Conservation (phyloP, 2,113 vertebrate genomes). For the Cinclus mexicanus region DNA sequence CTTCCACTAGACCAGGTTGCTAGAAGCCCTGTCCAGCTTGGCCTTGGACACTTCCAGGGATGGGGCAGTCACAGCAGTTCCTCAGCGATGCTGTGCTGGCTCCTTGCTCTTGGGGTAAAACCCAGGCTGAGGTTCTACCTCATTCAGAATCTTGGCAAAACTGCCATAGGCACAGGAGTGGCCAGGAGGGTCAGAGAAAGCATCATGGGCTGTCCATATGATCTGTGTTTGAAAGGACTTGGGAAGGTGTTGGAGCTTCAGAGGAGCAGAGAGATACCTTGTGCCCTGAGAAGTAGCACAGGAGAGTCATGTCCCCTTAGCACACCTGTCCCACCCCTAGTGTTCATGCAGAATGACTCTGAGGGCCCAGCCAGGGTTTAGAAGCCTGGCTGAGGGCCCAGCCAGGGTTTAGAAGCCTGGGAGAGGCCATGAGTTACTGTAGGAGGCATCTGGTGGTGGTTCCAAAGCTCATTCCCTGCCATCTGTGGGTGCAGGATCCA, state of each 20-base stretch:
- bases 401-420: neutral
- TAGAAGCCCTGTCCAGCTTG: accelerated
- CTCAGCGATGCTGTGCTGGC: neutral
- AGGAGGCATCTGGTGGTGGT: neutral
- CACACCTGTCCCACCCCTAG: neutral
- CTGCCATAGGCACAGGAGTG: accelerated
- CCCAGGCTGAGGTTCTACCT: neutral
- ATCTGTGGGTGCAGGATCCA: neutral
- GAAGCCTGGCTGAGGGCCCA: neutral
- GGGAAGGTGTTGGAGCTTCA: neutral
- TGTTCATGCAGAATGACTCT: neutral
- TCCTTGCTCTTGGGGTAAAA: neutral
- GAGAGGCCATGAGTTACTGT: accelerated
- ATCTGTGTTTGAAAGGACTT: neutral
- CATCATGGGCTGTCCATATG: neutral
- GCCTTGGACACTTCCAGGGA: neutral
- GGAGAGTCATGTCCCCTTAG: neutral
- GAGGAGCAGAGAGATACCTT: neutral
- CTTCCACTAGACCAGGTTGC: accelerated
- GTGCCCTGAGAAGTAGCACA: accelerated
- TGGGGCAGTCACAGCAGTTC: neutral
- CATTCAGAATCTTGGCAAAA: neutral
- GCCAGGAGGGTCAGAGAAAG: accelerated
- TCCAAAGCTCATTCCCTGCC: neutral
- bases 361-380: neutral